These are phyloP conservation scores for Vanessa cardui DNA, from an alignment of 2,888 invertebrate genomes.

Conservation along the genomic window DNA sequence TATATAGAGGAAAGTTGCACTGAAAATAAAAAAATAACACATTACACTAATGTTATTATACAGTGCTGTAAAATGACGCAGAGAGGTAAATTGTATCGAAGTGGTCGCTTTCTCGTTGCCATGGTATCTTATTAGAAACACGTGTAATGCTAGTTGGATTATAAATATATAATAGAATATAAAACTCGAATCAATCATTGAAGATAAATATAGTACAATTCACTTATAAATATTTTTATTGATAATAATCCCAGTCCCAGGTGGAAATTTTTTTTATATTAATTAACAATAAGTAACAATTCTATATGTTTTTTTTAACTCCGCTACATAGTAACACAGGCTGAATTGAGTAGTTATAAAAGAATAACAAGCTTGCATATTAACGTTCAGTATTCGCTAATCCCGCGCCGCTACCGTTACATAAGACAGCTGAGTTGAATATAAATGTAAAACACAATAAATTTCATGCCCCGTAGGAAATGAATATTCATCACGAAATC, in stretches of 20 bases:
- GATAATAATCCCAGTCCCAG: no score
- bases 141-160: not conserved
- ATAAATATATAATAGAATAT: not conserved
- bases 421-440: conserved; percentile 82
- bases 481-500: conserved; percentile 84
- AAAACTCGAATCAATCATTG: not conserved
- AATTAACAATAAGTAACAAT: no score
- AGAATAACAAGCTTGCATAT: conserved; percentile 59
- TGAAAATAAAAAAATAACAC: not conserved
- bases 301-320: no score
- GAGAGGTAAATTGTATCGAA: no score
- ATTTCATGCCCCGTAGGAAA: conserved; percentile 84
- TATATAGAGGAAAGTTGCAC: not conserved
- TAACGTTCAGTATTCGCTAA: conserved; percentile 81
- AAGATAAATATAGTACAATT: not conserved
- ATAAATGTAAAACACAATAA: conserved; percentile 84
- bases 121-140: conserved; percentile 18
- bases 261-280: no score
- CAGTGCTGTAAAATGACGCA: no score
- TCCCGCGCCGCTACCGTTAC: conserved; percentile 82
- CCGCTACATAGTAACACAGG: no score
- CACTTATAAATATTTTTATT: no score
- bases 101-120: conserved; percentile 4
- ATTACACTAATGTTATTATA: not conserved
- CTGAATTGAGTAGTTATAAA: conserved; percentile 10